A percentile compares a stretch with the other conserved stretches of the same genome.
phyloP scores from a whole-genome alignment of 2,888 invertebrate genomes.

The Tenthredo amoena region DNA sequence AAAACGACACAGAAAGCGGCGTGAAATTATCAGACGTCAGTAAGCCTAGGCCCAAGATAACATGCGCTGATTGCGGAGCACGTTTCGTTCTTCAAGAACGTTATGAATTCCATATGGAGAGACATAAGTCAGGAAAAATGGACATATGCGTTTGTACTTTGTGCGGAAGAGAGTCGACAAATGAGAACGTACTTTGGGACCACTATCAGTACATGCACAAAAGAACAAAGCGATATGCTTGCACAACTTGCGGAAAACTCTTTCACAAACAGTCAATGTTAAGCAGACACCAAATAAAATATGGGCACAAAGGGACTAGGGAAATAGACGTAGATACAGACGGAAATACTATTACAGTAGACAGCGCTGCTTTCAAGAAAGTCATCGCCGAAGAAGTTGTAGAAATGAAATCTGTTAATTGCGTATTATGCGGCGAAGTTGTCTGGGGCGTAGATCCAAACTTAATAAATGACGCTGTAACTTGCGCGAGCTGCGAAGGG shows the following conservation, averaged over 20 bases:
- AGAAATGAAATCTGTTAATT: slow-evolving; percentile 53
- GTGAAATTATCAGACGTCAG: slow-evolving; percentile 47
- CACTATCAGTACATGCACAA: slow-evolving; percentile 55
- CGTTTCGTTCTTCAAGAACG: slow-evolving; percentile 53
- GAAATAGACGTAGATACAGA: slow-evolving; percentile 52
- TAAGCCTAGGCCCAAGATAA: slow-evolving; percentile 52
- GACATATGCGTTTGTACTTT: slow-evolving; percentile 43
- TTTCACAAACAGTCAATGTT: slow-evolving; percentile 53
- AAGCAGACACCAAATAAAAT: slow-evolving; percentile 52
- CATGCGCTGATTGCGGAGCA: slow-evolving; percentile 49
- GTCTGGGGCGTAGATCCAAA: slow-evolving; percentile 54
- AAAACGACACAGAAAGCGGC: background rate
- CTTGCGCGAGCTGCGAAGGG: slow-evolving; percentile 50
- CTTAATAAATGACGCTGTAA: slow-evolving; percentile 52
- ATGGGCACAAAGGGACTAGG: slow-evolving; percentile 50
- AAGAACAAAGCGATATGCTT: slow-evolving; percentile 53
- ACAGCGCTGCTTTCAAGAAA: slow-evolving; percentile 53
- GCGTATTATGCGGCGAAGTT: slow-evolving; percentile 51
- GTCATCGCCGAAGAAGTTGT: slow-evolving; percentile 52
- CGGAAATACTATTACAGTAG: slow-evolving; percentile 44
- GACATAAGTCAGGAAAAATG: slow-evolving; percentile 51
- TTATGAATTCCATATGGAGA: slow-evolving; percentile 52
- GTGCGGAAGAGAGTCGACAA: slow-evolving; percentile 53
- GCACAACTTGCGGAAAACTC: slow-evolving; percentile 53
- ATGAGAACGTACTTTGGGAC: slow-evolving; percentile 54